These are phyloP conservation scores for Zosterops hypoxanthus DNA, from an alignment of 2,113 vertebrate species.

Conservation along the genomic window DNA sequence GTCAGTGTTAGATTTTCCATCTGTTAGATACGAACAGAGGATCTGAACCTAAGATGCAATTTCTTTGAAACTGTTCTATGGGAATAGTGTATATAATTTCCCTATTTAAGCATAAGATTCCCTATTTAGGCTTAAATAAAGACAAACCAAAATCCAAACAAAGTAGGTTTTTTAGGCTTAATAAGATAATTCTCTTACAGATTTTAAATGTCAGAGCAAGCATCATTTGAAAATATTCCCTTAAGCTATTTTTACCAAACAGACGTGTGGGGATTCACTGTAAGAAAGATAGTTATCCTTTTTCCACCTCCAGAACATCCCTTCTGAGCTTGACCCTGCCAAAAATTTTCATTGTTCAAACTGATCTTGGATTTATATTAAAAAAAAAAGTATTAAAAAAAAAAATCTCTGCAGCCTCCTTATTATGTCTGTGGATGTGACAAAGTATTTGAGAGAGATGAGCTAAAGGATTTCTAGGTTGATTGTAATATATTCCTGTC, in stretches of 20 bases:
- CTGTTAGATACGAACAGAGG: not conserved
- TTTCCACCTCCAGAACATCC: not conserved
- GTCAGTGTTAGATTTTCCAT: not conserved
- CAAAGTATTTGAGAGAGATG: not conserved
- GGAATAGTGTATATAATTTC: not conserved
- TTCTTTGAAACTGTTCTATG: not conserved
- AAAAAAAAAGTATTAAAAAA: not conserved
- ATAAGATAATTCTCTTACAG: not conserved
- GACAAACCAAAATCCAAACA: not conserved
- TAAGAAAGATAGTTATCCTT: not conserved
- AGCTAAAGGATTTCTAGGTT: not conserved
- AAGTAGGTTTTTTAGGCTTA: not conserved
- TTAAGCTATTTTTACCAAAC: not conserved
- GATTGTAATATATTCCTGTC: not conserved
- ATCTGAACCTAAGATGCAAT: not conserved
- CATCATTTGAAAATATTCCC: not conserved
- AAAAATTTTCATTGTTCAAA: not conserved
- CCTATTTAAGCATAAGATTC: not conserved
- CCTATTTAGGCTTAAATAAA: not conserved
- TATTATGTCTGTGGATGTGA: not conserved
- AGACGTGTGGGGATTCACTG: not conserved
- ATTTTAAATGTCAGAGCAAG: not conserved
- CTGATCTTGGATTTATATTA: not conserved
- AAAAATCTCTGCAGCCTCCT: not conserved
- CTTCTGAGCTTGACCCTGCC: not conserved